Base-by-base conservation (phyloP, 2,113 vertebrate species). In the Actenoides lindsayi region DNA sequence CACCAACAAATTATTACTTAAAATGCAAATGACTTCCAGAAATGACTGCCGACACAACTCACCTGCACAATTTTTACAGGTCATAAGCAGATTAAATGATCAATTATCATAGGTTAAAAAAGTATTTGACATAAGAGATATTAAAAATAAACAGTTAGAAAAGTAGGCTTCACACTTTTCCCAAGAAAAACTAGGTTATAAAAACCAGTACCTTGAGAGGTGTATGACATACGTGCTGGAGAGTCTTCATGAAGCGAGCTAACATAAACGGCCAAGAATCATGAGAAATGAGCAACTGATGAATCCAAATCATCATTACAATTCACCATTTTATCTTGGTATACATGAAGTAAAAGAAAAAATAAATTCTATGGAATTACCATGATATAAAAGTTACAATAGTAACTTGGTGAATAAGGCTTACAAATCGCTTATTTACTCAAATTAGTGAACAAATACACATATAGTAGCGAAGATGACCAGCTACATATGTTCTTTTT, bases 21-120 rank as follows among this genome's bases (percentile, higher is more conserved):
- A 97, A 97, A 97, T 96, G 91, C 73, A 97, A 96, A 94, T 89
- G 23, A 88, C n/a, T 82, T 76, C 82, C 42, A 67, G 74, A 94
- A 94, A 48, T 51, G 15, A 73, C 65, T 91, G n/a, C 16, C 18
- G 16, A 68, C 56, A 53, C 57, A 87, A 91, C 33, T 24, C 25
- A 56, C 21, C 79, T 85, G 42, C 57, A 63, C 51, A 33, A 46
- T 50, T 87, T 51, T 79, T 77, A 83, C 46, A 83, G 81, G 74
- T 68, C 82, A 88, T 80, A 64, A 65, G 18, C 25, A 92, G 65
- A 70, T 84, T 42, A 85, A 73, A 59, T 79, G 24, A 67, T 41
- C 50, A 73, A n/a, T 12, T 27, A 54, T 46, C 19, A 50, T 14
- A 46, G 59, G 50, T 60, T 77, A 83, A 8, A 68, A 46, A 42